phyloP scores from a whole-genome alignment of 2,797 vertebrate species.

The Xerus rutilus region DNA sequence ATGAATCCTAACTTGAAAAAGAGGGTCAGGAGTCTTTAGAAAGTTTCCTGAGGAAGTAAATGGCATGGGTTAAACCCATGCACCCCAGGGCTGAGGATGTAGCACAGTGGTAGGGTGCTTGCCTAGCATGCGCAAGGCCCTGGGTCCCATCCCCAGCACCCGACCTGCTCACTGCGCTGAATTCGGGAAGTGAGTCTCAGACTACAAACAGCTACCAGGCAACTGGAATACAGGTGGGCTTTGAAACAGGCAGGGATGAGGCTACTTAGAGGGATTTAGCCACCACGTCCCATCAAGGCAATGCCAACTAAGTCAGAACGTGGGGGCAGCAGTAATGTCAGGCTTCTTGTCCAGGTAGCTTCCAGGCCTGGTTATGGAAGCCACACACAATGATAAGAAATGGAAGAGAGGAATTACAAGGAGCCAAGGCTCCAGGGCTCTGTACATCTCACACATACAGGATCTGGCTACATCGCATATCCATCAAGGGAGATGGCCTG shows the following conservation, averaged over 20 bases:
- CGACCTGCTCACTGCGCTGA: not conserved
- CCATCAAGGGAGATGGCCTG: no score
- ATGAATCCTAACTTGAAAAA: not conserved
- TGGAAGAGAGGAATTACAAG: not conserved
- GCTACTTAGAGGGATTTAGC: not conserved
- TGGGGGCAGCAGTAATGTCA: not conserved
- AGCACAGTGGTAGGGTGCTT: no score
- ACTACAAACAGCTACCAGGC: not conserved
- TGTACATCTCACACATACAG: not conserved
- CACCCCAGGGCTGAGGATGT: not conserved
- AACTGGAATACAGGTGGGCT: not conserved
- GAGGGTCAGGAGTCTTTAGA: not conserved
- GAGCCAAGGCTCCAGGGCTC: not conserved
- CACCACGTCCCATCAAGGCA: not conserved
- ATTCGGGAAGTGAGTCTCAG: not conserved
- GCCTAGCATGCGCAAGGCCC: no score
- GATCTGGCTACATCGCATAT: no score
- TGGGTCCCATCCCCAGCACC: not conserved
- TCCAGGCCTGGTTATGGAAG: not conserved
- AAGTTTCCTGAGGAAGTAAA: not conserved
- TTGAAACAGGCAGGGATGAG: not conserved
- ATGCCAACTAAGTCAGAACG: not conserved
- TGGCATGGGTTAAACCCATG: not conserved
- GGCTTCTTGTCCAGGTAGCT: not conserved
- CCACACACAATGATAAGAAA: not conserved